Conservation (phyloP, 2,888 invertebrate species). For the Cephus rjabovi region DNA sequence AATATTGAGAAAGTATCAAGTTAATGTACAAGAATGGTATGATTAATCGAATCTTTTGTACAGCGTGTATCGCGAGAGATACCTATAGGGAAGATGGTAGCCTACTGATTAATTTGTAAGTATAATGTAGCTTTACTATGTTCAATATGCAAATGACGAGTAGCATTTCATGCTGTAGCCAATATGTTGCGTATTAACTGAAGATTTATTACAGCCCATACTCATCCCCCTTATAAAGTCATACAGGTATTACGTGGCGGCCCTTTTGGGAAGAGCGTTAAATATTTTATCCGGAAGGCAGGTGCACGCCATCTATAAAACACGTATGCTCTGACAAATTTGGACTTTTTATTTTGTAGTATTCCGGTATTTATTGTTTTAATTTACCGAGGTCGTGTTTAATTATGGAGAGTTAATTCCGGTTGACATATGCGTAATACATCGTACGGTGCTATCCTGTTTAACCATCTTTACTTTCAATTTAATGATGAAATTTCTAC, state of each 20-base stretch:
- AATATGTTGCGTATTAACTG: conserved; percentile 15
- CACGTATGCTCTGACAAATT: background rate
- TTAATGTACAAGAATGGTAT: background rate
- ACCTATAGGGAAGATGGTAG: background rate
- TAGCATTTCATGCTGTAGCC: conserved; percentile 12
- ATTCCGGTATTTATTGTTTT: conserved; percentile 60
- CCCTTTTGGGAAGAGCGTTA: background rate
- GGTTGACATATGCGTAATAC: conserved; percentile 20
- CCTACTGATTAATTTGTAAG: conserved; percentile 16
- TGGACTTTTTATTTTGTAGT: background rate
- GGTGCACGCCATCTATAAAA: background rate
- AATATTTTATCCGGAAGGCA: conserved; percentile 6
- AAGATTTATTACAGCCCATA: conserved; percentile 10
- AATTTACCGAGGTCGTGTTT: conserved; percentile 60
- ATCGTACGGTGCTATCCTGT: background rate
- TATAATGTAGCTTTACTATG: conserved; percentile 15
- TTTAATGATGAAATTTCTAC: background rate
- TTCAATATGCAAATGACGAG: conserved; percentile 17
- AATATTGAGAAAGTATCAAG: background rate
- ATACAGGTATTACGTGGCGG: background rate
- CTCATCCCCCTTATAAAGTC: background rate
- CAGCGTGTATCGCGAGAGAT: background rate
- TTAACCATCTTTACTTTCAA: background rate
- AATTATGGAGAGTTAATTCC: conserved; percentile 64
- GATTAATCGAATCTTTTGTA: background rate